Evolutionary conservation across 2,797 vertebrate species (phyloP).

Genomic region (Buphagus erythrorhynchus): DNA sequence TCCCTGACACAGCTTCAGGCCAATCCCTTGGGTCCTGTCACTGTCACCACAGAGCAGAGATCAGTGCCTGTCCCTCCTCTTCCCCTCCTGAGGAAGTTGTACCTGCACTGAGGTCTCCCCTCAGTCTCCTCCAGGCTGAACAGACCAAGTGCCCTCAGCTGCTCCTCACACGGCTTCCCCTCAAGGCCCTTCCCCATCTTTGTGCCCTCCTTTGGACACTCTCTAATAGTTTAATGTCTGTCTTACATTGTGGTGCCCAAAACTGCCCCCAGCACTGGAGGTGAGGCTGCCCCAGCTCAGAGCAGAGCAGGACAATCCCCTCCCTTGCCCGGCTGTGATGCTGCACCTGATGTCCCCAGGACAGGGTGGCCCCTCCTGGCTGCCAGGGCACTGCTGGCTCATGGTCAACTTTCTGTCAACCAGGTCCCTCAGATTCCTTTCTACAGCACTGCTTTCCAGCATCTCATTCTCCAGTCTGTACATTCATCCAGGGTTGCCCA

Average conservation of each 20-base stretch:
- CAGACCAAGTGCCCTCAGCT: accelerated
- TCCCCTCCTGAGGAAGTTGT: accelerated
- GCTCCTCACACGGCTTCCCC: accelerated
- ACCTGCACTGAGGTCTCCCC: background rate
- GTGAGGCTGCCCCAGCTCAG: background rate
- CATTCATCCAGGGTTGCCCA: background rate
- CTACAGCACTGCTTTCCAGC: background rate
- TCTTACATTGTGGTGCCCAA: accelerated
- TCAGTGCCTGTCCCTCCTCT: background rate
- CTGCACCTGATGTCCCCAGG: background rate
- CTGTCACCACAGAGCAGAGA: background rate
- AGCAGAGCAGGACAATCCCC: background rate
- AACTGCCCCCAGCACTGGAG: background rate
- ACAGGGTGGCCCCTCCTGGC: accelerated
- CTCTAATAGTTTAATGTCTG: background rate
- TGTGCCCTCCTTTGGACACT: background rate
- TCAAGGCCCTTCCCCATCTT: background rate
- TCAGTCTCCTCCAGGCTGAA: no score
- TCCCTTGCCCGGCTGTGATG: accelerated
- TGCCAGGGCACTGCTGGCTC: background rate
- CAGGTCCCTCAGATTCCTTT: background rate
- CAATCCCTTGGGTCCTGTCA: background rate
- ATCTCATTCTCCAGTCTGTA: no score
- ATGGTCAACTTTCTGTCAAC: no score
- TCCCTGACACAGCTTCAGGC: background rate